Evolutionary conservation across 2,797 vertebrate species (phyloP).

Genomic region (Arnoldichthys spilopterus): DNA sequence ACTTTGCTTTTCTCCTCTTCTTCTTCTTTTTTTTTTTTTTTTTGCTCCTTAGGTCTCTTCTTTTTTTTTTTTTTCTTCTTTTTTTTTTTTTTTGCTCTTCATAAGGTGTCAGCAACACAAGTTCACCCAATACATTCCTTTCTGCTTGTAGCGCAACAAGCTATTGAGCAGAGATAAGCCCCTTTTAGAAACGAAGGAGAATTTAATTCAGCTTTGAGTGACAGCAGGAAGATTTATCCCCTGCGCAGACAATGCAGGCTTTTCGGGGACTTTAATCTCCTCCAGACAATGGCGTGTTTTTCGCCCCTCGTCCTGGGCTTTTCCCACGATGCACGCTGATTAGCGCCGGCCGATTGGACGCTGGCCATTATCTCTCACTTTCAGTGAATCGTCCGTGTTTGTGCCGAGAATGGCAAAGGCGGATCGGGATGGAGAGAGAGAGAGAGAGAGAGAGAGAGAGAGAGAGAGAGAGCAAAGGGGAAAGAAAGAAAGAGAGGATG

Average conservation of each 20-base stretch:
- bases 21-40: slow-evolving; percentile 68
- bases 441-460: slow-evolving; percentile 30
- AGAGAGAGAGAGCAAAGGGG: slow-evolving; percentile 51
- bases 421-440: slow-evolving; percentile 42
- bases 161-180: slow-evolving; percentile 99
- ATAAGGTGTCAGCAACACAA: slow-evolving; percentile 80
- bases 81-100: slow-evolving; percentile 68
- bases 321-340: slow-evolving; percentile 98
- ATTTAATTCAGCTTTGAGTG: slow-evolving; percentile 99
- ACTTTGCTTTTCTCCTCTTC: slow-evolving; percentile 62
- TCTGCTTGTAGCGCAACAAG: slow-evolving; percentile 91
- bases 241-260: slow-evolving; percentile 91
- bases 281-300: slow-evolving; percentile 93
- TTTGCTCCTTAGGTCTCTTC: slow-evolving; percentile 72
- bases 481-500: slow-evolving; percentile 31
- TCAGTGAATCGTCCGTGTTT: slow-evolving; percentile 74
- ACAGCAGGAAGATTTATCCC: slow-evolving; percentile 99
- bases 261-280: slow-evolving; percentile 97
- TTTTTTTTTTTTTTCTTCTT: slow-evolving; percentile 66
- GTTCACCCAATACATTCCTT: slow-evolving; percentile 88
- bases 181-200: slow-evolving; percentile 94
- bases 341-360: slow-evolving; percentile 86
- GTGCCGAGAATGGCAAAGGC: slow-evolving; percentile 65
- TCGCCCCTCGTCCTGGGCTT: slow-evolving; percentile 85
- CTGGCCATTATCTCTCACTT: slow-evolving; percentile 90